A percentile compares a stretch with the other conserved stretches of the same genome.
Conservation (phyloP, 2,888 invertebrate species). For the Apeira syringaria region DNA sequence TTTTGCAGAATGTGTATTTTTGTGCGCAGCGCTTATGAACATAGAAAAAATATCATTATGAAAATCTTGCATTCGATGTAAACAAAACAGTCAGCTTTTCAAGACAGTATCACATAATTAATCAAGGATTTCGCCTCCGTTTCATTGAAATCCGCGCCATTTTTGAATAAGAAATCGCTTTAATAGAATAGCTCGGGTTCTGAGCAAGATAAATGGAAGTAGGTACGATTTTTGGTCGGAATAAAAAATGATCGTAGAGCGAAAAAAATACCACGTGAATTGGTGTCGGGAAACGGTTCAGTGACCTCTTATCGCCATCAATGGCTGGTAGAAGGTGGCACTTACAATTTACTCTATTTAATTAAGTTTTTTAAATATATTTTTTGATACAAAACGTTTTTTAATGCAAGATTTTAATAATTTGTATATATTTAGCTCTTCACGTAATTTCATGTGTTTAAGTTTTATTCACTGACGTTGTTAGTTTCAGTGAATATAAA, state of each 20-base stretch:
- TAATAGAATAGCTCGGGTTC: constrained; percentile 50
- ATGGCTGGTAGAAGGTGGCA: constrained; percentile 39
- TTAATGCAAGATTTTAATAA: too few relatives aligned
- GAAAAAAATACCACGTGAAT: constrained; percentile 44
- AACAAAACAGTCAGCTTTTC: constrained; percentile 46
- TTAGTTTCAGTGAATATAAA: too few relatives aligned
- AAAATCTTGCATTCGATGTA: constrained; percentile 30
- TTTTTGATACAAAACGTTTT: too few relatives aligned
- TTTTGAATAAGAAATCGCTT: constrained; percentile 65
- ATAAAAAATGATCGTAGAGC: constrained; percentile 45
- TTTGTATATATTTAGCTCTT: too few relatives aligned
- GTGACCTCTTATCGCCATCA: constrained; percentile 37
- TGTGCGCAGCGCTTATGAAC: too few relatives aligned
- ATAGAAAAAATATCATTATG: not conserved
- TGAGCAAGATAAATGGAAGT: constrained; percentile 53
- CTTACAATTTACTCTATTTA: too few relatives aligned
- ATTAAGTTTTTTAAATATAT: too few relatives aligned
- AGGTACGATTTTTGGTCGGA: constrained; percentile 44
- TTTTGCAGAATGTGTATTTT: too few relatives aligned
- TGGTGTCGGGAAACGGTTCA: constrained; percentile 31
- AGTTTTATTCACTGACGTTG: too few relatives aligned
- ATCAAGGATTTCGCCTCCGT: constrained; percentile 53
- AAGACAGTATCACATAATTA: constrained; percentile 48
- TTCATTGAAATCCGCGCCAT: constrained; percentile 58
- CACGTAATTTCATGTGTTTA: too few relatives aligned